These are phyloP conservation scores for Rhinogobius similis DNA, from an alignment of 2,113 vertebrate species.

Conservation along the genomic window DNA sequence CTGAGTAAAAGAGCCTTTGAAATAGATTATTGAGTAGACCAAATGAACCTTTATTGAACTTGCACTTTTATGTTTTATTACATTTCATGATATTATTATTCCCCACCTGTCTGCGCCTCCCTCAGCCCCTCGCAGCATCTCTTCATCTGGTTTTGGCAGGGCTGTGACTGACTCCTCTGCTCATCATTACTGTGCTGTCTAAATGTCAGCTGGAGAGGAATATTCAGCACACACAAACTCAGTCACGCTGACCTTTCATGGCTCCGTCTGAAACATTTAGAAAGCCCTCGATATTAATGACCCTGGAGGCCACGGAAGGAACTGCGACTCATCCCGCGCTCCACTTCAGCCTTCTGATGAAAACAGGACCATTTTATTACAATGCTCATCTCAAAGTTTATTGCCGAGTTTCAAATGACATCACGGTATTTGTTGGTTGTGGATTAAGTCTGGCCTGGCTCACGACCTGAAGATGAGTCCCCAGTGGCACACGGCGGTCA, in stretches of 20 bases:
- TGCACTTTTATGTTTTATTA: too few relatives aligned
- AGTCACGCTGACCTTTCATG: constrained; percentile 2
- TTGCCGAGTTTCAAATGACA: neutral
- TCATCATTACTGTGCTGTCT: neutral
- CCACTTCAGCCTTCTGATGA: neutral
- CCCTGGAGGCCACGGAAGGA: neutral
- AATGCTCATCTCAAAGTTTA: neutral
- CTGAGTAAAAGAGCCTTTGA: too few relatives aligned
- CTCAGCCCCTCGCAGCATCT: neutral
- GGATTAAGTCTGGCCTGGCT: too few relatives aligned
- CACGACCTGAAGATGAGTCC: too few relatives aligned
- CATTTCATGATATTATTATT: neutral
- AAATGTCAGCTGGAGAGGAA: constrained; percentile 5
- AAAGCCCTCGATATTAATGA: constrained; percentile 7
- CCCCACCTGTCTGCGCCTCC: neutral
- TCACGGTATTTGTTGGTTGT: neutral
- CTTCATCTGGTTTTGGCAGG: neutral
- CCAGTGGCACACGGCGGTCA: too few relatives aligned
- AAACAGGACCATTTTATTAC: neutral
- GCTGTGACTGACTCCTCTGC: neutral
- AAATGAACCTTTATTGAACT: too few relatives aligned
- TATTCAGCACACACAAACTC: neutral
- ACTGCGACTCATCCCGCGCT: neutral
- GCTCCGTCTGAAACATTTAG: constrained; percentile 7
- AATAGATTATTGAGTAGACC: too few relatives aligned